A percentile compares a stretch with the other conserved stretches of the same genome.
These are phyloP conservation scores for Adoxophyes honmai DNA, from an alignment of 1,140 invertebrate species.

Conservation along the genomic window DNA sequence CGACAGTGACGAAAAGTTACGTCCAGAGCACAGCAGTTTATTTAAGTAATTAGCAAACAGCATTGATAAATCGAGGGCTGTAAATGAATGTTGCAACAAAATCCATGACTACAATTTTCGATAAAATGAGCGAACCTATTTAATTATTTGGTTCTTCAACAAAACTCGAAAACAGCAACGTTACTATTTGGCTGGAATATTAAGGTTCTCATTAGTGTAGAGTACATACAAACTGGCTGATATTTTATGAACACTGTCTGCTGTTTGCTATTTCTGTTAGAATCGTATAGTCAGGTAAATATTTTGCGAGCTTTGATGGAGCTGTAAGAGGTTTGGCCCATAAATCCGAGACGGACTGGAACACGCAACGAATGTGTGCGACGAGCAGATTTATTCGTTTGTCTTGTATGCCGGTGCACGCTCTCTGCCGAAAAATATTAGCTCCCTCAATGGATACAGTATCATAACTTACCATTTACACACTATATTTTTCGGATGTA, in stretches of 20 bases:
- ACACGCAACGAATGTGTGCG: constrained; percentile 42
- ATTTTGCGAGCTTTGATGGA: constrained; percentile 35
- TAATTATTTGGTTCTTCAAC: too few relatives aligned
- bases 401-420: constrained; percentile 29
- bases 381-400: constrained; percentile 38
- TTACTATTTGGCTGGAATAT: constrained; percentile 6
- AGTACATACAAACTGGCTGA: constrained; percentile 8
- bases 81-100: too few relatives aligned
- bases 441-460: constrained; percentile 19
- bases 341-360: constrained; percentile 35
- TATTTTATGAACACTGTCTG: constrained; percentile 1
- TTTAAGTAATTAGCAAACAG: too few relatives aligned
- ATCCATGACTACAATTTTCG: too few relatives aligned
- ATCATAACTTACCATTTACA: constrained; percentile 10
- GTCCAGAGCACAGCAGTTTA: background rate
- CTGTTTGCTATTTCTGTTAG: constrained; percentile 2
- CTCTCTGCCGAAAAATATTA: constrained; percentile 34
- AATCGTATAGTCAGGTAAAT: constrained; percentile 21
- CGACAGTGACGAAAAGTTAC: background rate
- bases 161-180: constrained; percentile 6
- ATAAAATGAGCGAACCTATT: too few relatives aligned
- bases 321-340: constrained; percentile 28
- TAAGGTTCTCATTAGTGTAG: background rate
- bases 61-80: too few relatives aligned
- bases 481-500: background rate